Evolutionary conservation across 2,797 vertebrate species (phyloP).

Genomic region (Fundulus diaphanus): DNA sequence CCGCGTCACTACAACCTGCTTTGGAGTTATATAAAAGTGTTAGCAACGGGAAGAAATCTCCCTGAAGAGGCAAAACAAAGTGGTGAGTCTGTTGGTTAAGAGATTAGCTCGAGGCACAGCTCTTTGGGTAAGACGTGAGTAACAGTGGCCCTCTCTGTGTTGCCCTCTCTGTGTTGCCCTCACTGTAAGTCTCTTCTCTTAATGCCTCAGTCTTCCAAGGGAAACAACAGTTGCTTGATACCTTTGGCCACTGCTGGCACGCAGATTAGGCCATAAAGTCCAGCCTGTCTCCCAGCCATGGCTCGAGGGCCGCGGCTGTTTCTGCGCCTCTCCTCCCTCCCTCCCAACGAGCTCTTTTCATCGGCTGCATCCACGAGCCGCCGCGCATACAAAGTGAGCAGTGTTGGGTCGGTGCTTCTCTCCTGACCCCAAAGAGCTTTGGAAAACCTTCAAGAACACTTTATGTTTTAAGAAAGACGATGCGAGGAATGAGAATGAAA

Average conservation of each 20-base stretch:
- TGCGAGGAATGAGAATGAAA: slow-evolving; percentile 8
- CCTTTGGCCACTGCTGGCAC: slow-evolving; percentile 41
- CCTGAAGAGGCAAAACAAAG: background rate
- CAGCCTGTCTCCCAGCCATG: slow-evolving; percentile 31
- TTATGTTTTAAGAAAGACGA: slow-evolving; percentile 61
- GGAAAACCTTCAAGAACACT: slow-evolving; percentile 73
- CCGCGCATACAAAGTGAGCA: slow-evolving; percentile 72
- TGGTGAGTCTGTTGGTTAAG: slow-evolving; percentile 14
- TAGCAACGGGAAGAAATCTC: background rate
- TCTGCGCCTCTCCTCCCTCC: slow-evolving; percentile 8
- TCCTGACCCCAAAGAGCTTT: slow-evolving; percentile 65
- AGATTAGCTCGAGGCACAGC: slow-evolving; percentile 10
- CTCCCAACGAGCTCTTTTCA: slow-evolving; percentile 62
- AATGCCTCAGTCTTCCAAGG: slow-evolving; percentile 7
- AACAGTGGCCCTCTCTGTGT: slow-evolving; percentile 37
- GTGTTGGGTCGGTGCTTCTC: slow-evolving; percentile 71
- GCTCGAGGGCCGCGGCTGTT: slow-evolving; percentile 35
- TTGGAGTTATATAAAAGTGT: background rate
- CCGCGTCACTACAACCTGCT: background rate
- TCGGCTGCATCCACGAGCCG: slow-evolving; percentile 58
- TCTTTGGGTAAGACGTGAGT: slow-evolving; percentile 19
- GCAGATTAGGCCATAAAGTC: slow-evolving; percentile 46
- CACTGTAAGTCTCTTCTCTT: slow-evolving; percentile 20
- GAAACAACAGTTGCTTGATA: slow-evolving; percentile 51
- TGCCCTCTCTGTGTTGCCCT: slow-evolving; percentile 22